Evolutionary conservation across 2,113 vertebrate genomes (phyloP).

Genomic region (Catagonus wagneri): DNA sequence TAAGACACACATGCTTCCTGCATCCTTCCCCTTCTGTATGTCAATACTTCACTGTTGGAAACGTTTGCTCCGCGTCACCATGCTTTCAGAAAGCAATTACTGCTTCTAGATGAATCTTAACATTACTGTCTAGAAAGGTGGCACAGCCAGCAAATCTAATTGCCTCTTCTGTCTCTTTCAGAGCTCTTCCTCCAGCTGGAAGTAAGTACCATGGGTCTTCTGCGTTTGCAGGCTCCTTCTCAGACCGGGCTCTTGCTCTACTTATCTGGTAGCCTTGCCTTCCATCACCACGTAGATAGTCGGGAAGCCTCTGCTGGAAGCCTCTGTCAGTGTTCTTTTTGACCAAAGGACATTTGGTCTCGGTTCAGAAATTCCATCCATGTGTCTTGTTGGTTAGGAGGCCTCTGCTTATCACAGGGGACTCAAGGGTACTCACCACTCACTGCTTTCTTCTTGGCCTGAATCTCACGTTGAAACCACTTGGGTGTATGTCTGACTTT

Average conservation of each 20-base stretch:
- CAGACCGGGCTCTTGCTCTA: background rate
- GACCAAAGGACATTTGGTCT: background rate
- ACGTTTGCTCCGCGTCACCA: slow-evolving; percentile 16
- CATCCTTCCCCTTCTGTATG: background rate
- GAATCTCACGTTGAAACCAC: background rate
- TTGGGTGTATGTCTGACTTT: slow-evolving; percentile 5
- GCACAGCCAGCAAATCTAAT: slow-evolving; percentile 43
- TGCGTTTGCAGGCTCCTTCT: background rate
- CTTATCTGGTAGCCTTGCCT: background rate
- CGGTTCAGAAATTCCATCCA: background rate
- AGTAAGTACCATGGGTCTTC: slow-evolving; percentile 88
- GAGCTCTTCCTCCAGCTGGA: slow-evolving; percentile 98
- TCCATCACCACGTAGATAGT: background rate
- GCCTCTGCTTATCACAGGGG: background rate
- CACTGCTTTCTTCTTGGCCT: background rate
- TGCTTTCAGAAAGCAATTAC: slow-evolving; percentile 59
- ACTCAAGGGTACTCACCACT: background rate
- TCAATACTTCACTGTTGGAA: slow-evolving; percentile 25
- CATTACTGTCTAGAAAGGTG: slow-evolving; percentile 32
- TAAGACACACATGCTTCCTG: background rate
- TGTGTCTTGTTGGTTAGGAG: background rate
- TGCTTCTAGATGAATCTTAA: slow-evolving; percentile 29
- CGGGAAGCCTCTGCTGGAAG: background rate
- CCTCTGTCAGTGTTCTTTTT: background rate
- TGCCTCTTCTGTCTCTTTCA: slow-evolving; percentile 85